Evolutionary conservation across 2,113 vertebrate species (phyloP), one percentile per base, ranked within the genome.

Genomic region (Camarhynchus parvulus): DNA sequence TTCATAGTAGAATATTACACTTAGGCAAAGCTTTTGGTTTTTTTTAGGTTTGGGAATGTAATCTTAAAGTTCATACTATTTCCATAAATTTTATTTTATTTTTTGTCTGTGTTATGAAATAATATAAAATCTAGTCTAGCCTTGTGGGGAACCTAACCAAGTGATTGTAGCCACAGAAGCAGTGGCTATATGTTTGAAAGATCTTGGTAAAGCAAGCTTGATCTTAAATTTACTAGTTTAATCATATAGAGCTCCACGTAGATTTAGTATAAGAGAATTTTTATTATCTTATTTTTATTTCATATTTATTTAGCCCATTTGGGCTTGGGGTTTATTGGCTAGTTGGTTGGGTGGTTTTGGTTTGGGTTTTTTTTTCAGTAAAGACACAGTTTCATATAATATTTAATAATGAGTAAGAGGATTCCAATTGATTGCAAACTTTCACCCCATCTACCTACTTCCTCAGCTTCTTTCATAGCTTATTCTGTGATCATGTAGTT

Each of bases 401-500:
- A 41, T 92, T 83, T 83, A 88, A 69, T 58, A 23, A 50, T 52
- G n/a, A 80, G 33, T 80, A 66, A 83, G 21, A 80, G 59, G 24
- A 41, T 69, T 90, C 59, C 42, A 90, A 17, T 5, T 72, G 35
- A 33, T n/a, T 86, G 37, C 0, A 11, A 83, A 79, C 50, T 93
- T 88, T 86, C 62, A 83, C 46, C 50, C 23, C 28, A 62, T 1
- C 79, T 92, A 39, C 22, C 13, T 83, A n/a, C 16, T 91, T 20
- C 41, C 53, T 73, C 53, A 88, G 5, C 14, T 83, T 87, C 44
- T 83, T 90, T 90, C 74, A 46, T 39, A 86, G 83, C 23, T 83
- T 53, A 42, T 77, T 44, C 75, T 94, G 33, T 90, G 59, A 83
- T 83, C 67, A 31, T 50, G 35, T 63, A 92, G 63, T 86, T 92